A percentile compares a stretch with the other conserved stretches of the same genome.
Evolutionary conservation across 2,113 vertebrate genomes (phyloP).

Genomic region (Eulacestoma nigropectus): DNA sequence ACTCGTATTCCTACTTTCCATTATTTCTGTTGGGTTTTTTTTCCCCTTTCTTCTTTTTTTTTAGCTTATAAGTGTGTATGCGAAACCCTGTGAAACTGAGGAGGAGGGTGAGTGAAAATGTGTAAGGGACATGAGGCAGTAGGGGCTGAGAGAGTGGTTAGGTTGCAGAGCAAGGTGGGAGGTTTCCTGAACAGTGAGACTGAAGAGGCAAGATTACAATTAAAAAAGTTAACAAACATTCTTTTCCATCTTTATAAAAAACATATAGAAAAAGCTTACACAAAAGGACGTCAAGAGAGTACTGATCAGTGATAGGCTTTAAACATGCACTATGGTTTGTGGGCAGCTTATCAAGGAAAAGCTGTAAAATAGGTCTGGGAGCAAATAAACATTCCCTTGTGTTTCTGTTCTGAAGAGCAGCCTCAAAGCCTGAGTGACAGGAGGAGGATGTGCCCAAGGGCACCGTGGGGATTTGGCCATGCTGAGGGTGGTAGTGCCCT

Average conservation of each 20-base stretch:
- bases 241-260: not conserved
- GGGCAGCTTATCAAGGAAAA: not conserved
- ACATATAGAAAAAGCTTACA: not conserved
- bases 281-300: not conserved
- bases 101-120: not conserved
- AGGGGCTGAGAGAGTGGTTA: not conserved
- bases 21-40: not conserved
- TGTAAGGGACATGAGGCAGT: not conserved
- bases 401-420: not conserved
- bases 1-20: not conserved
- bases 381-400: not conserved
- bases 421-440: not conserved
- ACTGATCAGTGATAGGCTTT: not conserved
- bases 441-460: not conserved
- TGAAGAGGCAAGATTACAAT: not conserved
- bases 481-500: not conserved
- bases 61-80: not conserved
- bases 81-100: not conserved
- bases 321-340: not conserved
- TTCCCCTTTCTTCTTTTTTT: not conserved
- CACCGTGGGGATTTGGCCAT: fast-evolving
- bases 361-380: not conserved
- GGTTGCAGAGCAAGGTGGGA: not conserved
- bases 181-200: not conserved
- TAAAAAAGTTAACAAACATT: not conserved